Conservation (phyloP, 2,113 vertebrate species). For the Pipa parva region DNA sequence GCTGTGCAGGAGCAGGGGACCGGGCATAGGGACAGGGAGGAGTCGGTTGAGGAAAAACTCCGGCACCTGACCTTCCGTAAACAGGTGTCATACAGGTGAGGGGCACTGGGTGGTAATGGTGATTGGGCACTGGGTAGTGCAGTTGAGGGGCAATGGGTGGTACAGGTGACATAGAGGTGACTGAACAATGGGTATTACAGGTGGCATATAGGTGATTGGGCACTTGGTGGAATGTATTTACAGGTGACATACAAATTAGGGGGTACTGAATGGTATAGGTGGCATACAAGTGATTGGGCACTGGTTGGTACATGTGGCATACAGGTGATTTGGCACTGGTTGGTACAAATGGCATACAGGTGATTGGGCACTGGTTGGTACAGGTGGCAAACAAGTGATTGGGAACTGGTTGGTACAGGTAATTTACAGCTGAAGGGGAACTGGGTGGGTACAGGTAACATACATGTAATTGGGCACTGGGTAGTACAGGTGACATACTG, state of each 20-base stretch:
- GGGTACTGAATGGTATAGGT: slow-evolving; percentile 56
- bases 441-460: neutral
- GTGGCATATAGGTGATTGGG: neutral
- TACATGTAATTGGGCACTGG: neutral
- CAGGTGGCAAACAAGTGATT: neutral
- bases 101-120: slow-evolving; percentile 7
- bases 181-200: neutral
- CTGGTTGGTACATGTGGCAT: slow-evolving; percentile 19
- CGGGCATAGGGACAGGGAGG: slow-evolving; percentile 60
- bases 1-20: slow-evolving; percentile 55
- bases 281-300: slow-evolving; percentile 77
- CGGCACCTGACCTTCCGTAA: slow-evolving; percentile 80
- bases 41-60: slow-evolving; percentile 77
- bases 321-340: slow-evolving; percentile 10
- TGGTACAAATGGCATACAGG: neutral
- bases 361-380: neutral
- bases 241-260: neutral
- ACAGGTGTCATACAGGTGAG: slow-evolving; percentile 86
- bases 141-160: neutral
- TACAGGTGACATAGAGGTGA: slow-evolving; percentile 6
- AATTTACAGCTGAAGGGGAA: neutral
- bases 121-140: slow-evolving; percentile 9
- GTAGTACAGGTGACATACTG: neutral
- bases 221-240: too few relatives aligned
- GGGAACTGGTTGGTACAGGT: neutral